These are phyloP conservation scores for Callosobruchus maculatus DNA, from an alignment of 2,888 invertebrate species.

Conservation along the genomic window DNA sequence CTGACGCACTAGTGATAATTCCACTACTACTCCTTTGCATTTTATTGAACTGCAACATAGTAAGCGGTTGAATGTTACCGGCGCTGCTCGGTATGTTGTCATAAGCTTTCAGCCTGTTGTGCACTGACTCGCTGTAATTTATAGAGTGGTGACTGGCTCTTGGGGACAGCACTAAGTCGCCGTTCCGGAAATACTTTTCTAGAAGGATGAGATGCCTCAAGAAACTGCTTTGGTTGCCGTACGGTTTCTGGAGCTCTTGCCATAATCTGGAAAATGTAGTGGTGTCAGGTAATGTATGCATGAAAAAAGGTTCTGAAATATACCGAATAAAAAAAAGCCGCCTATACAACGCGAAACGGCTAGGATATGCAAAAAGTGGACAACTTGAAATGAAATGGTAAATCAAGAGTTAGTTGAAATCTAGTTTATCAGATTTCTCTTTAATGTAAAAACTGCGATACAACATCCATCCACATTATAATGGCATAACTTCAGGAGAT, in stretches of 20 bases:
- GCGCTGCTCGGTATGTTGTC: slow-evolving; percentile 56
- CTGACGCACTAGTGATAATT: slow-evolving; percentile 25
- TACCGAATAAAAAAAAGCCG: too few relatives aligned
- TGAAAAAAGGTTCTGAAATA: too few relatives aligned
- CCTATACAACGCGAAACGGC: too few relatives aligned
- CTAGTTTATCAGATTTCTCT: too few relatives aligned
- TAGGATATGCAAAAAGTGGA: too few relatives aligned
- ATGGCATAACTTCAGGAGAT: too few relatives aligned
- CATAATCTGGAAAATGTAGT: slow-evolving; percentile 55
- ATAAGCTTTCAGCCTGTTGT: slow-evolving; percentile 72
- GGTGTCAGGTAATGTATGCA: not conserved
- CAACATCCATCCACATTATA: too few relatives aligned
- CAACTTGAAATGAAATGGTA: too few relatives aligned
- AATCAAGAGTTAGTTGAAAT: too few relatives aligned
- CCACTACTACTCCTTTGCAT: slow-evolving; percentile 38
- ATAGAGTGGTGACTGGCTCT: slow-evolving; percentile 71
- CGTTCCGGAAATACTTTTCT: slow-evolving; percentile 80
- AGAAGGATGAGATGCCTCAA: slow-evolving; percentile 74
- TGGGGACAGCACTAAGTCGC: slow-evolving; percentile 70
- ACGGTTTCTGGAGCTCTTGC: slow-evolving; percentile 80
- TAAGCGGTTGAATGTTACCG: slow-evolving; percentile 38
- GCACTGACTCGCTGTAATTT: slow-evolving; percentile 76
- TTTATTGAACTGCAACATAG: slow-evolving; percentile 41
- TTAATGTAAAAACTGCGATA: too few relatives aligned
- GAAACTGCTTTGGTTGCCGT: slow-evolving; percentile 84